These are phyloP conservation scores for Alcedo quadribrachys DNA, from an alignment of 2,797 vertebrate species.

Conservation along the genomic window DNA sequence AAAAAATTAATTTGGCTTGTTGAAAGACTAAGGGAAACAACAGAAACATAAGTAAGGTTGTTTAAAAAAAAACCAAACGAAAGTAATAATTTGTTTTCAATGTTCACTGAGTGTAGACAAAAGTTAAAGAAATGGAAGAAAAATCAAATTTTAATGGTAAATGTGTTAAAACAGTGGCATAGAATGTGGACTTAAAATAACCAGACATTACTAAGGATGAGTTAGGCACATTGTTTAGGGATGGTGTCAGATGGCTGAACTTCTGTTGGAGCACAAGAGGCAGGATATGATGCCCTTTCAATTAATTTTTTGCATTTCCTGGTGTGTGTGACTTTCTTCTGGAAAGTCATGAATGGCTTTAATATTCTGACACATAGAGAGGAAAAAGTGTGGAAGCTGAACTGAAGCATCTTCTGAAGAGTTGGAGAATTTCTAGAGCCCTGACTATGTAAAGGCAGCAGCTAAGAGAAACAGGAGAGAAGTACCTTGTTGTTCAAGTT, in stretches of 20 bases:
- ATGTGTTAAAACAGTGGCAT: neutral
- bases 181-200: neutral
- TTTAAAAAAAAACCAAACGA: neutral
- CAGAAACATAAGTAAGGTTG: neutral
- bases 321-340: rapidly evolving
- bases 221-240: neutral
- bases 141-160: neutral
- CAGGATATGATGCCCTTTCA: neutral
- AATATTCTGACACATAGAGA: neutral
- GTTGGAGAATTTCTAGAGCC: neutral
- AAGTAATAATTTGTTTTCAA: neutral
- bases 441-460: neutral
- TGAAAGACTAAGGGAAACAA: neutral
- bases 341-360: neutral
- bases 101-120: neutral
- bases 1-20: neutral
- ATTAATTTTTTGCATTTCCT: neutral
- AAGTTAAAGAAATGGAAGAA: neutral
- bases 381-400: neutral
- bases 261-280: neutral
- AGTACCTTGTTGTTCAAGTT: neutral
- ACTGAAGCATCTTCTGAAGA: neutral
- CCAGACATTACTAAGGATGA: neutral
- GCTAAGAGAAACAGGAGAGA: rapidly evolving
- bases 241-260: neutral